Percentiles rank a stretch among this genome's conserved stretches.
Conservation (phyloP, 2,797 vertebrate genomes). For the Lagocephalus sceleratus region DNA sequence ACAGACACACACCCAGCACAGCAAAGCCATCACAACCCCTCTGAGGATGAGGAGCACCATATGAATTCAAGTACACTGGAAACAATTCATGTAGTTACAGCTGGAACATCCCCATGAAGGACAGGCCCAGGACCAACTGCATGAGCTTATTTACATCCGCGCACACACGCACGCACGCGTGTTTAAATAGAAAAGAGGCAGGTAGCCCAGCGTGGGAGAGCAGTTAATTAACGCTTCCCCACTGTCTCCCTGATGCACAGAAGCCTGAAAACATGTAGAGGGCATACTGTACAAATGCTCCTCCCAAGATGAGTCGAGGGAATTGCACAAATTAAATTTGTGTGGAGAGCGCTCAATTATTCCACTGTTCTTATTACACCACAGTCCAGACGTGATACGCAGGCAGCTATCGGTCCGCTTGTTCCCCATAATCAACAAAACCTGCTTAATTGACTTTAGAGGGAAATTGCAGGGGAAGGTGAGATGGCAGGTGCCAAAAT, state of each 20-base stretch:
- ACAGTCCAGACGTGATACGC: constrained; percentile 39
- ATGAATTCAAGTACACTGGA: too few species aligned
- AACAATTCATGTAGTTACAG: too few species aligned
- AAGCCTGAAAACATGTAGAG: constrained; percentile 42
- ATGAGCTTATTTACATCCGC: constrained; percentile 3
- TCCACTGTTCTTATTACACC: constrained; percentile 61
- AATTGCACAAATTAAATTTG: constrained; percentile 72
- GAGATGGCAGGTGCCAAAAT: constrained; percentile 21
- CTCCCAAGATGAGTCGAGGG: constrained; percentile 57
- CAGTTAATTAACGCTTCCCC: constrained; percentile 77
- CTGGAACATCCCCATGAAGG: too few species aligned
- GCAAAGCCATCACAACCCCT: too few species aligned
- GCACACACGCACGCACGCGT: constrained; percentile 15
- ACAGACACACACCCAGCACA: neutral
- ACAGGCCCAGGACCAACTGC: too few species aligned
- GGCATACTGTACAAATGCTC: constrained; percentile 15
- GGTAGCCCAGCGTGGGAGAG: constrained; percentile 65
- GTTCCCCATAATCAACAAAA: constrained; percentile 37
- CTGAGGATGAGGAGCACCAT: too few species aligned
- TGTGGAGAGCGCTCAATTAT: constrained; percentile 72
- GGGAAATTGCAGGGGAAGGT: constrained; percentile 33
- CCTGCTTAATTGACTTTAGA: constrained; percentile 51
- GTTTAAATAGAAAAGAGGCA: constrained; percentile 55
- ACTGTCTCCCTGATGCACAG: constrained; percentile 59
- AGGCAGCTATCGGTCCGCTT: constrained; percentile 21